phyloP scores from a whole-genome alignment of 2,113 vertebrate genomes.

The Tricholaema leucomelas region DNA sequence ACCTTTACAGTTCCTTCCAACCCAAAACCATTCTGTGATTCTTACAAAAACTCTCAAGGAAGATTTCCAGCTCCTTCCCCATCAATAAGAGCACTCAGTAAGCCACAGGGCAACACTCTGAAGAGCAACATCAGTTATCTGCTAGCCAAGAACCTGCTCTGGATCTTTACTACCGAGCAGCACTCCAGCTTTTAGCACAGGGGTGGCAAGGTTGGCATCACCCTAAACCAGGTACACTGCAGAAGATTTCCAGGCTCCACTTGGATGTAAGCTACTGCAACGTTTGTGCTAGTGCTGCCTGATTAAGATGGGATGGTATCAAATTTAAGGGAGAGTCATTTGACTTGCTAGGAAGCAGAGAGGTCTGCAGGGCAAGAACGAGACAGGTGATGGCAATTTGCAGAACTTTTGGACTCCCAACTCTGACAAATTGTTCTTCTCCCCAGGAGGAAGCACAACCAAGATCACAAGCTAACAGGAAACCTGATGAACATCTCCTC shows the following conservation, averaged over 20 bases:
- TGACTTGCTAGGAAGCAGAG: background rate
- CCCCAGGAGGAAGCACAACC: background rate
- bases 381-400: rapidly evolving
- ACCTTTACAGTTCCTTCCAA: too few relatives aligned
- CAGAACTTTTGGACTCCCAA: too few relatives aligned
- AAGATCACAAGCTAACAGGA: background rate
- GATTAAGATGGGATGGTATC: background rate
- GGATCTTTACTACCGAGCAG: background rate
- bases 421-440: background rate
- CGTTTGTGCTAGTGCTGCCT: background rate
- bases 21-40: too few relatives aligned
- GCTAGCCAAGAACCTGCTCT: background rate
- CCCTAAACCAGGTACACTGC: background rate
- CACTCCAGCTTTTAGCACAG: background rate
- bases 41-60: background rate
- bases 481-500: background rate
- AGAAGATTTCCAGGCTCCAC: background rate
- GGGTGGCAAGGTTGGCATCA: background rate
- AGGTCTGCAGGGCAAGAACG: background rate
- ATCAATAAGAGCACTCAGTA: background rate
- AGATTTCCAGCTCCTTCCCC: background rate
- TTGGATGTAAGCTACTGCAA: background rate
- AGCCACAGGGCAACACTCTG: background rate
- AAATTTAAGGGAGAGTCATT: background rate
- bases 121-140: background rate